These are phyloP conservation scores for Artibeus jamaicensis DNA, from an alignment of 2,797 vertebrate species.

Conservation along the genomic window DNA sequence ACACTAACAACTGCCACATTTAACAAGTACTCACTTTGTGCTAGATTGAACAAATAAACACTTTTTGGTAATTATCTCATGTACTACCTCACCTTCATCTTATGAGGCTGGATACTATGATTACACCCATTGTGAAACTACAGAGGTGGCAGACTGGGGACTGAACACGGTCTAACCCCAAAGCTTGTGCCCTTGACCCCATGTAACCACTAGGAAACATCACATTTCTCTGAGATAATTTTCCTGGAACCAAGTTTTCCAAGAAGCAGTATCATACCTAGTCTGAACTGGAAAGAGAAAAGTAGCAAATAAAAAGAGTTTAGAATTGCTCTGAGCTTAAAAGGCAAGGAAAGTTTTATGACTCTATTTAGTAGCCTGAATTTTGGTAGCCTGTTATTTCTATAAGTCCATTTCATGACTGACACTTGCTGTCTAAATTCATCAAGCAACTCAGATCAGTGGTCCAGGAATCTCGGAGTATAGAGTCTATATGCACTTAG, in stretches of 20 bases:
- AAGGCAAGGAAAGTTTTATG: background rate
- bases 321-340: background rate
- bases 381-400: slow-evolving; percentile 8
- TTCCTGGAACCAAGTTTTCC: slow-evolving; percentile 31
- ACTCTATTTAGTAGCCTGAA: background rate
- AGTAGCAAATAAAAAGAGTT: background rate
- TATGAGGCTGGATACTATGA: background rate
- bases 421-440: background rate
- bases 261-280: background rate
- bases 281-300: background rate
- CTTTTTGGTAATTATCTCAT: background rate
- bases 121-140: background rate
- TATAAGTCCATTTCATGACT: background rate
- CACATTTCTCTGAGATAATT: background rate
- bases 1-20: background rate
- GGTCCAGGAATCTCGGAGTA: background rate
- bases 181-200: background rate
- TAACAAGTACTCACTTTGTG: background rate
- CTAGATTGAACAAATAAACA: background rate
- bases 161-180: background rate
- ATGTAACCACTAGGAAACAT: background rate
- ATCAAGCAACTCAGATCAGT: background rate
- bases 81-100: background rate
- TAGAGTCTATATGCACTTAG: background rate
- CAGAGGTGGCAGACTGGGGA: background rate